Conservation (phyloP, 1,140 invertebrate species). For the Daktulosphaira vitifoliae region DNA sequence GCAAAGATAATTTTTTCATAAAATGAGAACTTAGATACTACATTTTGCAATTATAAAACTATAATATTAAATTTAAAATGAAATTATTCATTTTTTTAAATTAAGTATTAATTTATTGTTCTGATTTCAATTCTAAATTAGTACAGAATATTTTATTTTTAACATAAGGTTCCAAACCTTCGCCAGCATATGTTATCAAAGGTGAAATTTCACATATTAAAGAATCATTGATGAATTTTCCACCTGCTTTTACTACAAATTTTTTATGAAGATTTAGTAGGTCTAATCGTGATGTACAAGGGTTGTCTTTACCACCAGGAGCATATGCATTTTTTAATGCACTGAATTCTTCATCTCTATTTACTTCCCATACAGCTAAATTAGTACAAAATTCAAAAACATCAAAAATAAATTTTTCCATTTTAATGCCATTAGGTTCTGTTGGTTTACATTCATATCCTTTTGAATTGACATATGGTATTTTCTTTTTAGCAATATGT, state of each 20-base stretch:
- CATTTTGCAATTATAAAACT: too few species aligned
- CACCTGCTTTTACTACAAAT: conserved; percentile 78
- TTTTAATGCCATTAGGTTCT: conserved; percentile 91
- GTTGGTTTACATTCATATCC: conserved; percentile 66
- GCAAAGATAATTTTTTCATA: too few species aligned
- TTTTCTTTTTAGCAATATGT: conserved; percentile 97
- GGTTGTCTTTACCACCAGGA: conserved; percentile 73
- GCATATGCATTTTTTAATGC: conserved; percentile 90
- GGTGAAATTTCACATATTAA: conserved; percentile 85
- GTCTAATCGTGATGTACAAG: conserved; percentile 72
- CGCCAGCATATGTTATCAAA: conserved; percentile 81
- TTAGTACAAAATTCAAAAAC: conserved; percentile 88
- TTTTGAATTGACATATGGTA: conserved; percentile 69
- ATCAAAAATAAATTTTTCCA: conserved; percentile 99
- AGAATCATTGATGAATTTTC: conserved; percentile 49
- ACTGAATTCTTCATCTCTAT: conserved; percentile 89
- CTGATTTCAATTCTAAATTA: conserved; percentile 50
- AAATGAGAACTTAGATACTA: too few species aligned
- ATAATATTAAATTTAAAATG: too few species aligned
- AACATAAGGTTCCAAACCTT: conserved; percentile 61
- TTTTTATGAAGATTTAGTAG: conserved; percentile 71
- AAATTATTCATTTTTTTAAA: too few species aligned
- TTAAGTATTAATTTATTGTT: conserved; percentile 31
- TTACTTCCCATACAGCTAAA: conserved; percentile 89
- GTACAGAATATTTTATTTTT: conserved; percentile 58